These are phyloP conservation scores for Nemotelus pantherinus DNA, from an alignment of 2,888 invertebrate genomes.

Conservation along the genomic window DNA sequence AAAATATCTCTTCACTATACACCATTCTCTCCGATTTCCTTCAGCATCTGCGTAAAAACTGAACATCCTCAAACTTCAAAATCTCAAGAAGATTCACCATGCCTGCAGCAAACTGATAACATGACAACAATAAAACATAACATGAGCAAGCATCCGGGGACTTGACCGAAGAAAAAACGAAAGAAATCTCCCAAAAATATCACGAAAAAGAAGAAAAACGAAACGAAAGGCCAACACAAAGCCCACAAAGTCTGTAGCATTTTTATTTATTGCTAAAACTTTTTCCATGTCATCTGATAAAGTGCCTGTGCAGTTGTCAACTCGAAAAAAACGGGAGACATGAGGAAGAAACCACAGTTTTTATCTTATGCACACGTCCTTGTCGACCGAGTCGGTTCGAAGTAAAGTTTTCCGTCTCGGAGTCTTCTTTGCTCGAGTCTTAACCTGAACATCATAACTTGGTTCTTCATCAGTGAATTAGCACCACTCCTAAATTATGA, in stretches of 20 bases:
- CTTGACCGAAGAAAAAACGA: constrained; percentile 29
- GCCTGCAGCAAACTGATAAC: constrained; percentile 45
- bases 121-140: constrained; percentile 44
- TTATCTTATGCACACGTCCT: neutral
- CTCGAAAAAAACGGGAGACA: neutral
- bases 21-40: too few relatives aligned
- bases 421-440: neutral
- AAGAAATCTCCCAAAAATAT: constrained; percentile 8
- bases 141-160: constrained; percentile 34
- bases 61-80: neutral
- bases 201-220: constrained; percentile 18
- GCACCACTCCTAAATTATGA: neutral
- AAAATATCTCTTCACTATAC: too few relatives aligned
- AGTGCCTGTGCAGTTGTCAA: neutral
- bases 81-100: constrained; percentile 26
- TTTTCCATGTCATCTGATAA: constrained; percentile 43
- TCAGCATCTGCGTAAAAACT: too few relatives aligned
- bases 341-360: neutral
- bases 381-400: neutral
- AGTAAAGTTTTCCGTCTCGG: neutral
- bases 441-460: constrained; percentile 11
- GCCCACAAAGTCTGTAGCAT: constrained; percentile 41
- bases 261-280: constrained; percentile 43
- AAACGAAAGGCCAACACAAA: constrained; percentile 23
- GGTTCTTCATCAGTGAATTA: constrained; percentile 24